Base-by-base conservation (phyloP, 2,888 invertebrate genomes). In the Drosophila robusta region DNA sequence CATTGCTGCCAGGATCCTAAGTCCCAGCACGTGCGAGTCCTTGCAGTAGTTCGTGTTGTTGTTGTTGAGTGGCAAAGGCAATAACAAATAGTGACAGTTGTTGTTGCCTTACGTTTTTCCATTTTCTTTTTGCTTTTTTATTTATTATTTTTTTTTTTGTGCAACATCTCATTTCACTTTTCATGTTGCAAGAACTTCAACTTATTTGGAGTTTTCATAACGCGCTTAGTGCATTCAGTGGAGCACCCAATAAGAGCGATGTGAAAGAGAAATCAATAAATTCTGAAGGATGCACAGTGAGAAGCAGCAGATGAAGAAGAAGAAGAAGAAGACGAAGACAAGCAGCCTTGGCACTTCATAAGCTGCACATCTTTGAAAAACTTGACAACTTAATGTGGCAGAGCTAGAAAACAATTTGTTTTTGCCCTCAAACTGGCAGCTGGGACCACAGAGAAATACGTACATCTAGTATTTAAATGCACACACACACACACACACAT, bases 341-440 rank as follows among this genome's bases (percentile, higher is more conserved):
- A 36, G 18, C 6, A 57, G 47, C 52, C 52, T 50, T 46, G 44
- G 47, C 50, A 67, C 26, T 45, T 60, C 55, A 56, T 63, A 72
- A 56, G 58, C 56, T 49, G 49, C 49, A 56, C 11, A 51, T 44
- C 60, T 60, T 38, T 41, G 49, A 24, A 45, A 52, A 55, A 41
- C 79, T 74, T 86, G 77, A 83, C 89, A 86, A 66, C 88, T 74
- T 83, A 83, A 87, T 84, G 66, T 83, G 54, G 49, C n/a, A 52
- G 41, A 29, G 75, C 66, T 65, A 46, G 51, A 60, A 74, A 84
- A 75, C 75, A 80, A 82, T 87, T 87, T 84, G 81, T 85, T 75
- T 70, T 80, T 58, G 61, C 66, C 64, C 42, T 50, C 58, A 50
- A 72, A 67, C 63, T 63, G 67, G 14, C 62, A 85, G 76, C 83